A percentile compares a stretch with the other conserved stretches of the same genome.
Conservation (phyloP, 2,113 vertebrate species). For the Xiphorhynchus elegans region DNA sequence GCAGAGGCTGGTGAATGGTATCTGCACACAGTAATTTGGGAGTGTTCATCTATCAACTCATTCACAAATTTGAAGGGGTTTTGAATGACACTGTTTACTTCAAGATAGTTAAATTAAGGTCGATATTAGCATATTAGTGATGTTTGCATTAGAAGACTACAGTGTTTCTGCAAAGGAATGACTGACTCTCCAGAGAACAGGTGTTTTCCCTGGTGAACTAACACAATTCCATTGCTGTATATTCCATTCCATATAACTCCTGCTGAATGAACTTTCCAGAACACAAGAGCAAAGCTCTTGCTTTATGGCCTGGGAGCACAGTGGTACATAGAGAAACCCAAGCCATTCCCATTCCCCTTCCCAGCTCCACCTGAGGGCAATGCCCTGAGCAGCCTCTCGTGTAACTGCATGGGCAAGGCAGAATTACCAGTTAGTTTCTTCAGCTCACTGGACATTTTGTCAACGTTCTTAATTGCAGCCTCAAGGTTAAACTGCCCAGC, state of each 20-base stretch:
- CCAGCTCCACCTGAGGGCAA: background rate
- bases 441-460: constrained; percentile 66
- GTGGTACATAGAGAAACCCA: background rate
- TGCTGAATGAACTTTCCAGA: background rate
- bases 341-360: background rate
- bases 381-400: background rate
- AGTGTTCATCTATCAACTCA: background rate
- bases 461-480: constrained; percentile 58
- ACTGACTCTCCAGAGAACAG: background rate
- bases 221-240: background rate
- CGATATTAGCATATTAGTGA: background rate
- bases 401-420: background rate
- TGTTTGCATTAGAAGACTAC: background rate
- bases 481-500: constrained; percentile 56
- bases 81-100: background rate
- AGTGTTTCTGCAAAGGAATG: background rate
- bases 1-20: background rate
- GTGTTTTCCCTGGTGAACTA: background rate
- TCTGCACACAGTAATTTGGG: background rate
- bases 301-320: background rate
- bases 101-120: background rate
- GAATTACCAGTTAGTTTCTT: constrained; percentile 76
- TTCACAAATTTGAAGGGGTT: background rate
- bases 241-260: background rate
- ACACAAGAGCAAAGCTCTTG: background rate